Percentiles rank a stretch among this genome's conserved stretches.
Conservation (phyloP, 2,888 invertebrate genomes). For the Blomia tropicalis region DNA sequence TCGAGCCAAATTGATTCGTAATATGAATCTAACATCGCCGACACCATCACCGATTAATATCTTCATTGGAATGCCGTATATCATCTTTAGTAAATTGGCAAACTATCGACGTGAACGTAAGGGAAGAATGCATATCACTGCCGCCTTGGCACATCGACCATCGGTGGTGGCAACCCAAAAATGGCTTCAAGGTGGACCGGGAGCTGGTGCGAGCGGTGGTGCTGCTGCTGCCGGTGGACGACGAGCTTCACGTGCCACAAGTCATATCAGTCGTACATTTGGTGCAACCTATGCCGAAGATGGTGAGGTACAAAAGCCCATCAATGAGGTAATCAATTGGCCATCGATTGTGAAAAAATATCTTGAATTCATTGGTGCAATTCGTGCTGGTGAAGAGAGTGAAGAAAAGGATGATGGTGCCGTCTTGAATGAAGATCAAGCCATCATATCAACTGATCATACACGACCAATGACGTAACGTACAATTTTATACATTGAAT, state of each 20-base stretch:
- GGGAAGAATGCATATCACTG: slow-evolving; percentile 16
- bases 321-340: slow-evolving; percentile 59
- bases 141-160: slow-evolving; percentile 25
- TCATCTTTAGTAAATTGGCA: slow-evolving; percentile 19
- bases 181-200: slow-evolving; percentile 21
- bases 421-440: not conserved
- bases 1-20: slow-evolving; percentile 86
- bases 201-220: not conserved
- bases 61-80: slow-evolving; percentile 39
- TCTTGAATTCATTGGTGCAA: slow-evolving; percentile 33
- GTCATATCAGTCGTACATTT: slow-evolving; percentile 22
- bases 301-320: slow-evolving; percentile 26
- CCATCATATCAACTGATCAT: not conserved
- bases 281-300: slow-evolving; percentile 23
- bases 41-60: slow-evolving; percentile 95
- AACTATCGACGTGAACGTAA: slow-evolving; percentile 21
- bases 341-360: slow-evolving; percentile 75
- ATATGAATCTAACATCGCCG: slow-evolving; percentile 92
- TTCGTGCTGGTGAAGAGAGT: slow-evolving; percentile 26
- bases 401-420: slow-evolving; percentile 20
- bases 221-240: not conserved
- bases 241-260: slow-evolving; percentile 22
- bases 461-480: slow-evolving; percentile 9
- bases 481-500: not conserved
- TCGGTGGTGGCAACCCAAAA: slow-evolving; percentile 24